These are phyloP conservation scores for Leucophenga maculata DNA, from an alignment of 2,888 invertebrate genomes.

Conservation along the genomic window DNA sequence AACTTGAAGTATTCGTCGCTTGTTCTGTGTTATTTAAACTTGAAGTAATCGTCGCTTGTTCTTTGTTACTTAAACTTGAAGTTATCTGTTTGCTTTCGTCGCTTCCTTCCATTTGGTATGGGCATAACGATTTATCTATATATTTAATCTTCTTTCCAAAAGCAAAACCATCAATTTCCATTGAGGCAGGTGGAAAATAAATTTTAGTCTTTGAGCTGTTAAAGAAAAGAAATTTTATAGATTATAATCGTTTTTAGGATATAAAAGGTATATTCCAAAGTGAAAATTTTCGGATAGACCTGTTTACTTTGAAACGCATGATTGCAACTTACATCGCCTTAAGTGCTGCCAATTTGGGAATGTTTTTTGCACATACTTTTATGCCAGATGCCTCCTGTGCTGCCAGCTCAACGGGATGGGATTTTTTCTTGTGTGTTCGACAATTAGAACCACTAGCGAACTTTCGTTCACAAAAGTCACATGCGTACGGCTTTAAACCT, in stretches of 20 bases:
- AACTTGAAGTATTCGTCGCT: no score
- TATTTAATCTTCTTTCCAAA: constrained; percentile 65
- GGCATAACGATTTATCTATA: no score
- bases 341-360: constrained; percentile 70
- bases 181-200: constrained; percentile 65
- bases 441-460: constrained; percentile 72
- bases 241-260: not conserved
- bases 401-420: constrained; percentile 70
- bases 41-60: no score
- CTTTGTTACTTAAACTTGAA: no score
- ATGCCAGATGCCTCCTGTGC: constrained; percentile 69
- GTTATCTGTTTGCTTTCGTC: not conserved
- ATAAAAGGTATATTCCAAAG: no score
- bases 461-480: constrained; percentile 72
- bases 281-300: no score
- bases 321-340: constrained; percentile 65
- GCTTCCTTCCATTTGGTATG: no score
- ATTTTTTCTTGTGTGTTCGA: constrained; percentile 71
- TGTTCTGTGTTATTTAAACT: no score
- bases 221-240: not conserved
- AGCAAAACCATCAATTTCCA: constrained; percentile 67
- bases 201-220: constrained; percentile 64
- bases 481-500: constrained; percentile 70
- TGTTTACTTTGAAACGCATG: not conserved
- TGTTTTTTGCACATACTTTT: constrained; percentile 64